phyloP scores from a whole-genome alignment of 2,797 vertebrate species.

The Urocyon cinereoargenteus region DNA sequence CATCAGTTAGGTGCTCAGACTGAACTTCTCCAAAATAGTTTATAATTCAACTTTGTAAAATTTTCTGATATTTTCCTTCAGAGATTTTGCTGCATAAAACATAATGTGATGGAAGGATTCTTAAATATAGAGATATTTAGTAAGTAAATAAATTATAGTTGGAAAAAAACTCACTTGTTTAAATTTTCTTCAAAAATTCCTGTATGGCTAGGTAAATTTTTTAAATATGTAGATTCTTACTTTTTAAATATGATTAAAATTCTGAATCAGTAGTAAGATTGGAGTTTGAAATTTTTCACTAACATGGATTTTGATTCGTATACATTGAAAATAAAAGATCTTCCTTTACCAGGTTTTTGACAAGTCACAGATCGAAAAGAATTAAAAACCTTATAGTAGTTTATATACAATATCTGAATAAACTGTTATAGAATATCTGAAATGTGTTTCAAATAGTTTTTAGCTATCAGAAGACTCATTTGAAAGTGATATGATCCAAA shows the following conservation, averaged over 20 bases:
- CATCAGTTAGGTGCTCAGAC: not conserved
- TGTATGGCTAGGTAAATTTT: not conserved
- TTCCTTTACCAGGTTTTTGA: not conserved
- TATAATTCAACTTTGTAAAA: not conserved
- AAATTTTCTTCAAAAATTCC: not conserved
- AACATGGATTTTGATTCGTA: constrained; percentile 5
- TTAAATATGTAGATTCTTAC: not conserved
- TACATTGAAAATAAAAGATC: not conserved
- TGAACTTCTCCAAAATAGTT: not conserved
- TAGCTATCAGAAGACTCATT: not conserved
- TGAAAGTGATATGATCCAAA: constrained; percentile 43
- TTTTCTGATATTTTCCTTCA: not conserved
- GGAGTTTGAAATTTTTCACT: not conserved
- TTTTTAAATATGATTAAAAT: constrained; percentile 8
- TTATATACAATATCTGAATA: not conserved
- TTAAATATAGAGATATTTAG: not conserved
- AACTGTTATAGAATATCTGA: not conserved
- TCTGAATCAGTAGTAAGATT: not conserved
- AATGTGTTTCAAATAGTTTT: not conserved
- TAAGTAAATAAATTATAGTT: not conserved
- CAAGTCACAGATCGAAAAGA: constrained; percentile 30
- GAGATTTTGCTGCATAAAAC: not conserved
- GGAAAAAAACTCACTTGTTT: not conserved
- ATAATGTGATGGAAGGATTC: not conserved
- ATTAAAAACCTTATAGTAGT: not conserved